phyloP scores from a whole-genome alignment of 2,797 vertebrate genomes.

The Pantherophis alleghaniensis region DNA sequence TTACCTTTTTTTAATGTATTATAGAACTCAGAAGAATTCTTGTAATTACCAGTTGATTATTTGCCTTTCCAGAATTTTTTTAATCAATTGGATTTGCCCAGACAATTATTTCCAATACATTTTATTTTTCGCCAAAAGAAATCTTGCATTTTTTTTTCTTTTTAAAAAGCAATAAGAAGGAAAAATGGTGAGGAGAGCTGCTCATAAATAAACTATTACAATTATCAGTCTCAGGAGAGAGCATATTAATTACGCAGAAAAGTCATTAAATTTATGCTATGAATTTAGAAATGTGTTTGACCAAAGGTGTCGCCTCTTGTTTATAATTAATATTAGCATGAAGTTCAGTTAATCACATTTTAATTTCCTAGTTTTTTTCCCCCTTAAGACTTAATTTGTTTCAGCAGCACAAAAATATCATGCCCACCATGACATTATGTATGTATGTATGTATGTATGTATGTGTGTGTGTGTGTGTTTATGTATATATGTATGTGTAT shows the following conservation, averaged over 20 bases:
- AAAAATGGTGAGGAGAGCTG: neutral
- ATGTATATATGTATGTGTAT: too few relatives aligned
- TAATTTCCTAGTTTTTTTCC: neutral
- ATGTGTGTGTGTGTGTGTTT: too few relatives aligned
- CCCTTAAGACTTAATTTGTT: slow-evolving; percentile 20
- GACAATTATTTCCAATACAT: neutral
- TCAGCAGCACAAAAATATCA: neutral
- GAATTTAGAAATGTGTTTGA: slow-evolving; percentile 35
- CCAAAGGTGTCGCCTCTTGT: slow-evolving; percentile 31
- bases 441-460: too few relatives aligned
- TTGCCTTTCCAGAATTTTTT: neutral
- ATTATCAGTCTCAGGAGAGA: slow-evolving; percentile 22
- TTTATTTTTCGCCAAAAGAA: neutral
- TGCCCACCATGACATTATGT: neutral
- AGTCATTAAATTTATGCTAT: slow-evolving; percentile 34
- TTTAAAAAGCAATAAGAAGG: neutral
- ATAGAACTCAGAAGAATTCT: neutral
- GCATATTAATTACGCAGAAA: slow-evolving; percentile 26
- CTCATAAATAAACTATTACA: slow-evolving; percentile 33
- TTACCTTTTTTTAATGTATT: neutral
- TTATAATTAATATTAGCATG: slow-evolving; percentile 33
- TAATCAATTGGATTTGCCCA: neutral
- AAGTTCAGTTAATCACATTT: slow-evolving; percentile 31
- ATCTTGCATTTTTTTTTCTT: neutral
- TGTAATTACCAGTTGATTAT: neutral